Base-by-base conservation (phyloP, 1,140 invertebrate genomes). In the Eueides isabella region DNA sequence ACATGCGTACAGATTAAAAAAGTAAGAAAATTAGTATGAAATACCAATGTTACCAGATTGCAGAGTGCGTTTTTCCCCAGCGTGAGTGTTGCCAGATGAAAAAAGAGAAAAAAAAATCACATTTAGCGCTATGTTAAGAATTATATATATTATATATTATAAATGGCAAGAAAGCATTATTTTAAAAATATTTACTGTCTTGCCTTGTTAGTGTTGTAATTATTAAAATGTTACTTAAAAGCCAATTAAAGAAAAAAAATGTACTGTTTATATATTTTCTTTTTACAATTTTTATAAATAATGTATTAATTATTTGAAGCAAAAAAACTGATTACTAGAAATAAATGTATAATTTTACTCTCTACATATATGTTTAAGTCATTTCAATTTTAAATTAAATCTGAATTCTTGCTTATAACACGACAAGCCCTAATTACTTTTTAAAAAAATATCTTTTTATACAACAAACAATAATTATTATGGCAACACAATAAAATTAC, bases 1-100 rank as follows among this genome's bases (percentile, higher is more conserved):
- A 30, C 74, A 76, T 74, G 72, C 68, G 72, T 55, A 55, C 23
- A 55, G 48, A 55, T 73, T 72, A 64, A 76, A 72, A 71, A 55
- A 48, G 55, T 61, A 69, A 78, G 73, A 80, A 79, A 80, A 84
- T 91, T 90, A 91, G 87, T 91, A 85, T 84, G 89, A 87, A 88
- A 85, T 83, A 88, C 90, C 89, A 82, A 86, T 92, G 91, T 93
- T 92, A 91, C 91, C 91, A 92, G 86, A 85, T 92, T 87, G 90
- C 85, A 89, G 89, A 87, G 90, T 89, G 90, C 88, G 86, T 87
- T 88, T 90, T 89, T 82, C 88, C 91, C 89, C 87, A 87, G 87
- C 87, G 83, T 89, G 87, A 89, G 82, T 90, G 90, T 93, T 89
- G 89, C 80, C 83, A 88, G 86, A 92, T 93, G 89, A 75, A 93